Percentiles rank a stretch among this genome's conserved stretches.
Evolutionary conservation across 2,888 invertebrate genomes (phyloP).

Genomic region (Orthosia incerta): DNA sequence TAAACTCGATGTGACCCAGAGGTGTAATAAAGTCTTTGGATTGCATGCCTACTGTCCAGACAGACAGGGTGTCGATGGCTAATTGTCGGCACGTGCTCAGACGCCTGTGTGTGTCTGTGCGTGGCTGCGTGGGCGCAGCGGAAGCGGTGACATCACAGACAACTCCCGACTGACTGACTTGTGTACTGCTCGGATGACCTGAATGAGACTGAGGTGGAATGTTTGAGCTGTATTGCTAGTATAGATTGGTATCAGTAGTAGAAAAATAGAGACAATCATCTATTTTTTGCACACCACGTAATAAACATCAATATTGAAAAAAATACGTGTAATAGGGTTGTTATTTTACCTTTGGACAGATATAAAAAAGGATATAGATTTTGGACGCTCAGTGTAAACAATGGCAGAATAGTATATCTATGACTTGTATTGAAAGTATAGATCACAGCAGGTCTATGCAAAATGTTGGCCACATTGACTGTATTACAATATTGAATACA

Average conservation of each 20-base stretch:
- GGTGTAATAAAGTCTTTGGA: conserved; percentile 37
- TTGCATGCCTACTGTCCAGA: conserved; percentile 24
- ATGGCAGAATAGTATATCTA: neutral
- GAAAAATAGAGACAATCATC: neutral
- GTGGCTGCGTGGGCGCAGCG: conserved; percentile 68
- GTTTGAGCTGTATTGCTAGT: conserved; percentile 1
- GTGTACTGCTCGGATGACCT: conserved; percentile 51
- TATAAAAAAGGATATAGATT: too few relatives aligned
- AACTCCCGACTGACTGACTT: conserved; percentile 63
- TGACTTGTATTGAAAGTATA: neutral
- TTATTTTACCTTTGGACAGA: too few relatives aligned
- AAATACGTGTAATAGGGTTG: neutral
- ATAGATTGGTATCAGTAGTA: neutral
- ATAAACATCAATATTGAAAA: neutral
- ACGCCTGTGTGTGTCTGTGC: conserved; percentile 38
- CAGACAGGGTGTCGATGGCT: conserved; percentile 58
- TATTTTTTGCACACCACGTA: neutral
- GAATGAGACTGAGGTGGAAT: conserved; percentile 45
- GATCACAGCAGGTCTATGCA: neutral
- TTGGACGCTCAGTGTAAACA: too few relatives aligned
- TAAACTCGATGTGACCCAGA: too few relatives aligned
- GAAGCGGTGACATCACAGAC: conserved; percentile 78
- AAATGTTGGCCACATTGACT: conserved; percentile 37
- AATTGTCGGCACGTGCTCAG: conserved; percentile 59
- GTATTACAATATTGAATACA: conserved; percentile 50